Percentiles rank a stretch among this genome's conserved stretches.
Conservation (phyloP, 2,113 vertebrate species). For the Eulemur rufifrons region DNA sequence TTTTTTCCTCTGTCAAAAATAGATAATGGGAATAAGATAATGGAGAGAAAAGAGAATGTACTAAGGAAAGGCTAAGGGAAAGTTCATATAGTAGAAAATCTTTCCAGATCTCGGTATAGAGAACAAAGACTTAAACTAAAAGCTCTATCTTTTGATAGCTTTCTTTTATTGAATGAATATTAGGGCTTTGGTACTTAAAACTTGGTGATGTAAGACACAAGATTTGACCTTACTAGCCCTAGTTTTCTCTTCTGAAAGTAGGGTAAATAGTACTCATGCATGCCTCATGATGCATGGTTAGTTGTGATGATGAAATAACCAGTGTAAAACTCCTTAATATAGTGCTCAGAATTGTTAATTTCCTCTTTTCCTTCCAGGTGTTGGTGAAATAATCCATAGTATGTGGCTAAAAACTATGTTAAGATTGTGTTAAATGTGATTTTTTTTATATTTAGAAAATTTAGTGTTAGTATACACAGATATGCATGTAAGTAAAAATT, state of each 20-base stretch:
- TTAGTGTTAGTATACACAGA: not conserved
- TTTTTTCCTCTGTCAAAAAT: not conserved
- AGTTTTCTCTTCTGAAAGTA: conserved; percentile 7
- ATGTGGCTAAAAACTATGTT: not conserved
- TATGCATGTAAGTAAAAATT: conserved; percentile 18
- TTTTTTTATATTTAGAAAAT: not conserved
- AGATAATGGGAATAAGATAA: conserved; percentile 5
- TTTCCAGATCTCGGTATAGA: not conserved
- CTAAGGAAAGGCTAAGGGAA: not conserved
- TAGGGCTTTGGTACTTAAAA: not conserved
- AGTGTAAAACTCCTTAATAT: not conserved
- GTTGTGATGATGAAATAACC: not conserved
- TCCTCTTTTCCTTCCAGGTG: not conserved
- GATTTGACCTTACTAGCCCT: not conserved
- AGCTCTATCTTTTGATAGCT: not conserved
- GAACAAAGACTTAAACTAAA: conserved; percentile 31
- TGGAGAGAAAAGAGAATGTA: not conserved
- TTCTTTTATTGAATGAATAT: conserved; percentile 39
- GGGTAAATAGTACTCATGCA: not conserved
- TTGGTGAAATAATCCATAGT: not conserved
- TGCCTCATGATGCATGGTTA: not conserved
- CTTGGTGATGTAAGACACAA: not conserved
- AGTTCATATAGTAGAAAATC: conserved; percentile 16
- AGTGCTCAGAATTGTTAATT: not conserved
- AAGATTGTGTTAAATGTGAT: not conserved